Evolutionary conservation across 2,797 vertebrate species (phyloP), one percentile per base, ranked within the genome.

Genomic region (Acanthopagrus latus): DNA sequence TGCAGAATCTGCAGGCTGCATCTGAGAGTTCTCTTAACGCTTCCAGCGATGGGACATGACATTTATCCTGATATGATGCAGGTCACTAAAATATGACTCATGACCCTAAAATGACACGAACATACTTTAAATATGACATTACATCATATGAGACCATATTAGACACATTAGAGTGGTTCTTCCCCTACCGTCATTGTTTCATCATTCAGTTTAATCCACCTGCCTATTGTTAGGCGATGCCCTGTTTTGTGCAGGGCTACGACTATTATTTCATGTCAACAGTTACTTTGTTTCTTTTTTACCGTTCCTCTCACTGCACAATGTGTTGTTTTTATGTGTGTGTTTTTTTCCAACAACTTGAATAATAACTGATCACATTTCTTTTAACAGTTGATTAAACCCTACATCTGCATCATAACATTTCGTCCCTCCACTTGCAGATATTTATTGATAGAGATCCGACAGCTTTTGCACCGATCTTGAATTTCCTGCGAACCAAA

Each of bases 371-470:
- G 46, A 18, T 38, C 8, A 27, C 21, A 17, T 48, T 43, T 41
- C 3, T 18, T 66, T 33, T 0, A 50, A 23, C 51, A 2, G 5
- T 21, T 68, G 56, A 68, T 48, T 27, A 57, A 20, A 7, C 5
- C 3, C 20, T 64, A 20, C n/a, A 48, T 41, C 66, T 58, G 10
- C 8, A 17, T 72, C 7, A 47, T 70, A 3, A 47, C 54, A 43
- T 69, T 38, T 3, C 80, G 29, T 58, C 43, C 44, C 64, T 84
- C 88, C 85, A 43, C 84, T 91, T 93, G 20, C 89, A 99, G 98
- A 99, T 99, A 96, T 99, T 99, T 96, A 99, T 99, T 91, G 98
- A 99, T 92, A 94, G 98, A 91, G 98, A 99, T 89, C 98, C 98
- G 2, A 96, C 97, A 87, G 97, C 97, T 38, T 99, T 99, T 95